phyloP scores from a whole-genome alignment of 2,113 vertebrate genomes.

The Lepisosteus oculatus region DNA sequence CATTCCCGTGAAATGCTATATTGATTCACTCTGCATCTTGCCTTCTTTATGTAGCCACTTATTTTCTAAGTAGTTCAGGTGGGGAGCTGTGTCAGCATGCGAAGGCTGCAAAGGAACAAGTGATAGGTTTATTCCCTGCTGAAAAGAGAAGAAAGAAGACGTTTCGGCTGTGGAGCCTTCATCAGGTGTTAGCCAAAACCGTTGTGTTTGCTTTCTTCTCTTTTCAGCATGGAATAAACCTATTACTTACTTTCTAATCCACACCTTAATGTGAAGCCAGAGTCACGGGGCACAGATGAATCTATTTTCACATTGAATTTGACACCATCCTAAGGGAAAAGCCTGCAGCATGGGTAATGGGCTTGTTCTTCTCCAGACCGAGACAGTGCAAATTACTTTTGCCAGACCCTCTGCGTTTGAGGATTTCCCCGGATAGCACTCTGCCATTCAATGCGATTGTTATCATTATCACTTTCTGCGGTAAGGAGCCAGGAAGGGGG shows the following conservation, averaged over 20 bases:
- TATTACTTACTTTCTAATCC: conserved; percentile 18
- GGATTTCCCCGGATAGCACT: conserved; percentile 24
- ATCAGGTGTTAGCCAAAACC: no score
- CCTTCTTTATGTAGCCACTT: no score
- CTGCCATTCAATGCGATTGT: conserved; percentile 16
- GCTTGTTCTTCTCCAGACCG: conserved; percentile 49
- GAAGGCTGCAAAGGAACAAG: no score
- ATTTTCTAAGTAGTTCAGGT: neutral
- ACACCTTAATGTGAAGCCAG: conserved; percentile 27
- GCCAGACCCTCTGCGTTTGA: conserved; percentile 42
- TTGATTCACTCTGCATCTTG: no score
- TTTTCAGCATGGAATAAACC: no score
- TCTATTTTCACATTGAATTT: conserved; percentile 60
- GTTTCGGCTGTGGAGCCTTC: no score
- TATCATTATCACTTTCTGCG: conserved; percentile 7
- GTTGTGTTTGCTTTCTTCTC: no score
- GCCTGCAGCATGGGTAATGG: conserved; percentile 51
- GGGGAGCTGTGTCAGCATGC: no score
- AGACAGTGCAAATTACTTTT: conserved; percentile 66
- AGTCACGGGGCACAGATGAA: conserved; percentile 47
- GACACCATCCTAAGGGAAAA: conserved; percentile 45
- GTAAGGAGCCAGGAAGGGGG: neutral
- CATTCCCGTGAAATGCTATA: no score
- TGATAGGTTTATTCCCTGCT: no score
- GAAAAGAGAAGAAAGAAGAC: no score